Base-by-base conservation (phyloP, 1,140 invertebrate species). In the Lerema accius region DNA sequence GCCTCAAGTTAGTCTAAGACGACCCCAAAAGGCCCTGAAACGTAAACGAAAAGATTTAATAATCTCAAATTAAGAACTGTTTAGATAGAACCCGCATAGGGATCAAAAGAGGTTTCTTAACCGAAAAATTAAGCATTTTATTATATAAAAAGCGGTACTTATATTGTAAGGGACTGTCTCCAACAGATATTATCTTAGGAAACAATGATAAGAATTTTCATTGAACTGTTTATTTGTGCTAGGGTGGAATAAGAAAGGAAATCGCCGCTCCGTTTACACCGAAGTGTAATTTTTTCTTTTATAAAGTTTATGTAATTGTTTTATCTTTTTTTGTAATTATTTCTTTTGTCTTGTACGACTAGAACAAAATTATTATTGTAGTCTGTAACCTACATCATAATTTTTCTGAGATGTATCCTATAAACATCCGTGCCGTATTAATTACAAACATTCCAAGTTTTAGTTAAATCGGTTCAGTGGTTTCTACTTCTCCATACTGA, bases 201-300 rank as follows among this genome's bases (percentile, higher is more conserved):
- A 65, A 72, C 67, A 71, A 72, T 73, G 75, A 80, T 78, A 80
- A 76, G 78, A 78, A 74, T 76, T 80, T 77, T 68, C 75, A 73
- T 65, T 71, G 73, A 69, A 73, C 67, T 80, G 78, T 78, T 80
- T 80, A 76, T 76, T 78, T 63, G 66, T 28, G 59, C 55, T 42
- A 39, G 56, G 62, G 19, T n/a, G 40, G 66, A 62, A 65, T 65
- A 61, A 68, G 70, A 55, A 67, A 23, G 4, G 40, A 48, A 32
- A 45, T 15, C 10, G 10, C n/a, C 39, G 15, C 5, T 19, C 1
- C 1, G 11, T n/a, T 73, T 23, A 69, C 67, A 72, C 67, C 53
- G 67, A 7, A 10, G 23, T 17, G 59, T 45, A 51, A 13, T 23
- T 23, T 23, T 23, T 23, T 23, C 19, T 3, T 23, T 23, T 23